These are phyloP conservation scores for Montipora foliosa DNA, from an alignment of 64 coral and sea anemone genomes.

Conservation along the genomic window DNA sequence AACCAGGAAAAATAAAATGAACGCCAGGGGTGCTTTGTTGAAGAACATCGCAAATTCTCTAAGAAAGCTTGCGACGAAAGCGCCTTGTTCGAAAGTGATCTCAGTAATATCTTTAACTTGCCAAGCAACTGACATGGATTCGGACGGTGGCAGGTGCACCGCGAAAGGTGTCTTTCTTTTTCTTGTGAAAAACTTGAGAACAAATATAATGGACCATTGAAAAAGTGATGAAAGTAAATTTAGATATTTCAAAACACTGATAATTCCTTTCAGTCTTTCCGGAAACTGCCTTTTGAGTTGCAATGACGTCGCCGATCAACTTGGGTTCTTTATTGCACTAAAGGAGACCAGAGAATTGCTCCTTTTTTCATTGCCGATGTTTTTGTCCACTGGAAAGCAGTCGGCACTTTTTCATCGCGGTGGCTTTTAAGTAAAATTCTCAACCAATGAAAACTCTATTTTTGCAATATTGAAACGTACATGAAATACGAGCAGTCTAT, in stretches of 20 bases:
- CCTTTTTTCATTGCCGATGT: too few species aligned
- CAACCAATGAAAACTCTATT: too few species aligned
- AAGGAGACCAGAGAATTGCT: too few species aligned
- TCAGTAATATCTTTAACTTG: background rate
- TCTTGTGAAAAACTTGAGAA: background rate
- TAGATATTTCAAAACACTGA: background rate
- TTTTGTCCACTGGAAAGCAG: too few species aligned
- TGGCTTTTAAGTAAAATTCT: too few species aligned
- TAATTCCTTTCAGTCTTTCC: background rate
- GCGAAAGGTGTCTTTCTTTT: background rate
- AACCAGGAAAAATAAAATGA: slow-evolving; percentile 36
- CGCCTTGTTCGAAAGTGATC: background rate
- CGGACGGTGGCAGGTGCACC: background rate
- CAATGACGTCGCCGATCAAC: too few species aligned
- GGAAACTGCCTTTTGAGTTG: background rate
- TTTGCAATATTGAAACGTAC: too few species aligned
- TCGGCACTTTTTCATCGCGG: too few species aligned
- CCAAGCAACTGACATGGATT: background rate
- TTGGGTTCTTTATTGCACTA: too few species aligned
- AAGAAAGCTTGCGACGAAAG: too few species aligned
- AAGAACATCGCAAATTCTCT: slow-evolving; percentile 13
- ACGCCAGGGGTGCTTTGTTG: slow-evolving; percentile 22
- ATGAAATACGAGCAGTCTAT: too few species aligned
- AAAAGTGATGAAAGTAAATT: background rate
- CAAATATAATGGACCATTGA: background rate